Evolutionary conservation across 2,888 invertebrate genomes (phyloP).

Genomic region (Troilus luridus): DNA sequence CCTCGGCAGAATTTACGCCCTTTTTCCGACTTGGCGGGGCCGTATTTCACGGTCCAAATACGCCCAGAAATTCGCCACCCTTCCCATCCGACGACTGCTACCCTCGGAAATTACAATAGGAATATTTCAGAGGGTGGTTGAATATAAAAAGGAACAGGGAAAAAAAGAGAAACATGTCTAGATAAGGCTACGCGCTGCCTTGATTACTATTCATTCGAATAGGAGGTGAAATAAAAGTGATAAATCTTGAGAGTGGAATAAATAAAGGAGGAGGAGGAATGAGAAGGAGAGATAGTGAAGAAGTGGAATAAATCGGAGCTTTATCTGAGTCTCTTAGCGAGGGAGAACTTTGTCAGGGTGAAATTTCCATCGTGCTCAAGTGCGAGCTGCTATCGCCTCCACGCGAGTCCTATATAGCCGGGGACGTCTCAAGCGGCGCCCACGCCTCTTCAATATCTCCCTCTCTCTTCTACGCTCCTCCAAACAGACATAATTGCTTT

Average conservation of each 20-base stretch:
- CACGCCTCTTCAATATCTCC: background rate
- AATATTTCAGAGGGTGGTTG: constrained; percentile 34
- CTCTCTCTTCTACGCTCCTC: background rate
- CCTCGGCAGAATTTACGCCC: constrained; percentile 47
- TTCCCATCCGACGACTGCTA: constrained; percentile 33
- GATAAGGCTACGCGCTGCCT: constrained; percentile 25
- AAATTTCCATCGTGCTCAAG: constrained; percentile 40
- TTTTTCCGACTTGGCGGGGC: constrained; percentile 50
- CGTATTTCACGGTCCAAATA: constrained; percentile 55
- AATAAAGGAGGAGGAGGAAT: constrained; percentile 55
- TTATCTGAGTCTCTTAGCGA: constrained; percentile 40
- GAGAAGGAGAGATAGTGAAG: constrained; percentile 48
- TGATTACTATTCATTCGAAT: constrained; percentile 59
- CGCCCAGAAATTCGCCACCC: constrained; percentile 55
- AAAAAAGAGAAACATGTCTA: constrained; percentile 39
- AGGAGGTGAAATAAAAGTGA: constrained; percentile 59
- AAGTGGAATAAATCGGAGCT: constrained; percentile 33
- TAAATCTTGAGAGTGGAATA: constrained; percentile 45
- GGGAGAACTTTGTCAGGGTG: constrained; percentile 40
- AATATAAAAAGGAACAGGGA: constrained; percentile 46
- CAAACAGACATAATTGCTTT: background rate
- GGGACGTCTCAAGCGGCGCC: constrained; percentile 35
- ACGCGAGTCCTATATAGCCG: constrained; percentile 38
- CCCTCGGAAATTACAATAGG: constrained; percentile 43
- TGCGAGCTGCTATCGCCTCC: constrained; percentile 32